Evolutionary conservation across 2,113 vertebrate genomes (phyloP), one percentile per base, ranked within the genome.

Genomic region (Rousettus leschenaultii): DNA sequence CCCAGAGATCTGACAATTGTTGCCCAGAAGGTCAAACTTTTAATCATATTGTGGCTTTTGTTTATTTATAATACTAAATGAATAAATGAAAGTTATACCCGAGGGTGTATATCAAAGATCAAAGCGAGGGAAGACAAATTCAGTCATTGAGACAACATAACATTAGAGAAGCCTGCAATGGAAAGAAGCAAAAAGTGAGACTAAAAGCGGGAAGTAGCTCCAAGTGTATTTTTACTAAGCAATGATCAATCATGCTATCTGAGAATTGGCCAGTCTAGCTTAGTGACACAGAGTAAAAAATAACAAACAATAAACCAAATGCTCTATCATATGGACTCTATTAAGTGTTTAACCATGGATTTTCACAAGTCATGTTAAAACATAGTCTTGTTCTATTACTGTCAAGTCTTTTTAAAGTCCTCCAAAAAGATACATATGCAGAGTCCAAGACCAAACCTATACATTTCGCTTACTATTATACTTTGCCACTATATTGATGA

Each of bases 31-130:
- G 87, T 96, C 94, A 96, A 92, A 96, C 45, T 97, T 94, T 87
- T 97, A 92, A 97, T 96, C 71, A 95, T 85, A 92, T 24, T 94
- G 66, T 71, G 94, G 59, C 40, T 94, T 91, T 95, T 96, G 94
- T 95, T 98, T 97, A 77, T 96, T 98, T 97, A 85, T 92, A 97
- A 82, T 38, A 97, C 94, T 91, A 95, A 96, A 85, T 86, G 91
- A 97, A 96, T 90, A 94, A 97, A 87, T 95, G 93, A 94, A 91
- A 91, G 71, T 77, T 95, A 92, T 84, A 61, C 88, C 65, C 96
- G 85, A 61, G 91, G 77, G 91, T 94, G 10, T 45, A 7, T 88
- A 95, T 96, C 80, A 94, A 84, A 98, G 94, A 95, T 96, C 97
- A 97, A 96, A 97, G 93, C 38, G 73, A 93, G 94, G 94, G 88